Evolutionary conservation across 2,888 invertebrate species (phyloP).

Genomic region (Galeopsomyia nigrocyanea): DNA sequence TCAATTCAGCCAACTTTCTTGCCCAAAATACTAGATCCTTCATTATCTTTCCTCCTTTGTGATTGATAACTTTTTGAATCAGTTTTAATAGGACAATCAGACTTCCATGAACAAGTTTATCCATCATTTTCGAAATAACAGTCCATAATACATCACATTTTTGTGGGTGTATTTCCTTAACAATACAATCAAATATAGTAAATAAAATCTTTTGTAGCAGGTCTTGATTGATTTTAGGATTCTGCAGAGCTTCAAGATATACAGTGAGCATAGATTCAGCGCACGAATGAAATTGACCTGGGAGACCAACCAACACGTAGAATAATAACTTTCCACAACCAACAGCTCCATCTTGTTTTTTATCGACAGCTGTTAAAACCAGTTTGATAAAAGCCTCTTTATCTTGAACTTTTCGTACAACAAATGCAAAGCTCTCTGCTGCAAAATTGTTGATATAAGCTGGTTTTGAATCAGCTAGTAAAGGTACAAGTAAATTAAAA

Average conservation of each 20-base stretch:
- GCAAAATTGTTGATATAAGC: conserved; percentile 93
- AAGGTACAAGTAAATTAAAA: conserved; percentile 79
- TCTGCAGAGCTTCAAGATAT: conserved; percentile 75
- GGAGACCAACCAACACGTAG: conserved; percentile 88
- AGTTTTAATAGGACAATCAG: conserved; percentile 69
- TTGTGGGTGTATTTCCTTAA: conserved; percentile 75
- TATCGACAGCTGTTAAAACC: conserved; percentile 77
- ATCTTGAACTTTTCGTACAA: conserved; percentile 89
- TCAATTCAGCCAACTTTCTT: conserved; percentile 67
- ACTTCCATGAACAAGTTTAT: conserved; percentile 61
- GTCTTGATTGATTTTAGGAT: conserved; percentile 67
- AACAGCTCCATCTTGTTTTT: conserved; percentile 77
- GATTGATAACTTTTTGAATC: conserved; percentile 73
- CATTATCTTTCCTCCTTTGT: conserved; percentile 77
- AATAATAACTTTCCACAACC: conserved; percentile 91
- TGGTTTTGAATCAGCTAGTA: conserved; percentile 83
- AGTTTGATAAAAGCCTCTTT: conserved; percentile 80
- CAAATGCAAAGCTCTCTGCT: conserved; percentile 95
- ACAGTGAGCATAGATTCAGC: conserved; percentile 80
- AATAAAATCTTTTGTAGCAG: conserved; percentile 77
- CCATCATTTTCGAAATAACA: conserved; percentile 66
- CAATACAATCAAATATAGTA: conserved; percentile 76
- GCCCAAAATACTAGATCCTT: conserved; percentile 74
- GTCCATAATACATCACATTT: conserved; percentile 80
- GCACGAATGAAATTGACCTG: conserved; percentile 88